These are phyloP conservation scores for Babylonia areolata DNA, from an alignment of 1,140 invertebrate genomes.

Conservation along the genomic window DNA sequence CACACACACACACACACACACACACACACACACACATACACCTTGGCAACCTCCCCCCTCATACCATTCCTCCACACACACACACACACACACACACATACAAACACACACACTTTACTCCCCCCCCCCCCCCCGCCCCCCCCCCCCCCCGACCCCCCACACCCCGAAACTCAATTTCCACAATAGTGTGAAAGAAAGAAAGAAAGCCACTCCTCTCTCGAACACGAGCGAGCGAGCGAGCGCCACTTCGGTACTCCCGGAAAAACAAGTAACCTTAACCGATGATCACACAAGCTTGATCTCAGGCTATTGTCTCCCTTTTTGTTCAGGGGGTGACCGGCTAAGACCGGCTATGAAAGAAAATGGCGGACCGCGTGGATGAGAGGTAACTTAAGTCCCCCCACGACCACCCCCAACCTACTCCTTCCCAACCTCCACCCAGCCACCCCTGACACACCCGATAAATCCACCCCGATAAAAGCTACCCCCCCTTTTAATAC, in stretches of 20 bases:
- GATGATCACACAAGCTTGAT: slow-evolving; percentile 26
- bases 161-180: too few relatives aligned
- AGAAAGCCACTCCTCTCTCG: too few relatives aligned
- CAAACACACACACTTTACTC: too few relatives aligned
- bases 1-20: not conserved
- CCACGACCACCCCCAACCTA: not conserved
- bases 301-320: slow-evolving; percentile 22
- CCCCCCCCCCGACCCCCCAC: too few relatives aligned
- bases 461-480: slow-evolving; percentile 9
- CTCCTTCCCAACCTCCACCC: not conserved
- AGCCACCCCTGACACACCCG: not conserved
- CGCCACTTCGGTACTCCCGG: not conserved
- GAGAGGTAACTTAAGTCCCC: slow-evolving; percentile 7
- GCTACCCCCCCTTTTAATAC: too few relatives aligned
- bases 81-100: not conserved
- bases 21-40: not conserved
- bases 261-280: slow-evolving; percentile 24
- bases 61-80: too few relatives aligned
- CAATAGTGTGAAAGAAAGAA: too few relatives aligned
- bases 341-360: not conserved
- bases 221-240: too few relatives aligned
- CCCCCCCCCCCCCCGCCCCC: too few relatives aligned
- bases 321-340: not conserved
- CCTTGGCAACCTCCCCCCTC: too few relatives aligned
- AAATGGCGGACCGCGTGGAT: not conserved